Evolutionary conservation across 2,113 vertebrate species (phyloP), one percentile per base, ranked within the genome.

Genomic region (Dicerorhinus sumatrensis): DNA sequence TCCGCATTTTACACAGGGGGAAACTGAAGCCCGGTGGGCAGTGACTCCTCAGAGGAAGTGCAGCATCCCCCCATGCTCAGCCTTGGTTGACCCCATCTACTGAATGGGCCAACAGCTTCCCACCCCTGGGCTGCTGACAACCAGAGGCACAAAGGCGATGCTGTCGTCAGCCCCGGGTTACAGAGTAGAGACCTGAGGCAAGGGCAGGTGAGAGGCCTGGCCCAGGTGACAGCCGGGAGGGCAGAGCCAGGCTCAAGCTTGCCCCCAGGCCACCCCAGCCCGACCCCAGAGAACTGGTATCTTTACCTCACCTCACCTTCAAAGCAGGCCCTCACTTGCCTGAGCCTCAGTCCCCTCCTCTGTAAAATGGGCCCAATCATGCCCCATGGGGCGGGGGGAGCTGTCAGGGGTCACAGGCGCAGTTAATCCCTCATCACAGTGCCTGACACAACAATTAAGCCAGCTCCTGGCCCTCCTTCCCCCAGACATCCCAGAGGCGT

Each of bases 401-500:
- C 42, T 39, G 25, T 16, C 10, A 8, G 54, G 65, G 65, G 14
- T 79, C 89, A 65, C 9, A 23, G 5, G 42, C 75, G n/a, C 31
- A 89, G 17, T 31, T n/a, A 79, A 51, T 48, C 36, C 65, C 21
- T 58, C 21, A 18, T 65, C 12, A 48, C 0, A 1, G 51, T 12
- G 2, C 51, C 20, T 6, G 20, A 9, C 81, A 73, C 2, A 2
- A 18, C 17, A 14, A 80, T 65, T 29, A 21, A 20, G 10, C 67
- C 39, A 36, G 3, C 72, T 20, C 18, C 67, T 21, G 62, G 16
- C 6, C 60, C 6, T 79, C 73, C 67, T 95, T 80, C 33, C 29
- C 3, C 1, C 97, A 99, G 99, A 99, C 91, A 98, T 99, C 93
- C 99, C 99, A 0, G 99, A 99, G 31, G 99, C 99, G 1, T 99